A percentile compares a stretch with the other conserved stretches of the same genome.
Evolutionary conservation across 1,140 invertebrate genomes (phyloP).

Genomic region (Drosophila yakuba): DNA sequence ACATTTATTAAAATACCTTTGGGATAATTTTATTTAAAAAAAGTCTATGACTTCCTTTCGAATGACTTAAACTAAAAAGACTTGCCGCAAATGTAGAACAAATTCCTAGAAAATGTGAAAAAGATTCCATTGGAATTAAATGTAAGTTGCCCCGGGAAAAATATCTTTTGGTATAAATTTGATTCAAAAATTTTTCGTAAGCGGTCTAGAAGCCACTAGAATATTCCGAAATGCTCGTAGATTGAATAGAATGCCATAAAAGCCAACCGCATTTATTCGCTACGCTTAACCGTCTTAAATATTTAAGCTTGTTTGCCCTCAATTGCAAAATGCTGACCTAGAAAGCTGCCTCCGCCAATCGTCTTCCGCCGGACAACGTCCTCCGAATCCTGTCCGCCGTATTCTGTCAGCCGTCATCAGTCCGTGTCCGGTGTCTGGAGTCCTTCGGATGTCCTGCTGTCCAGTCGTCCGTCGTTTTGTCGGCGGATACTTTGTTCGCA

Average conservation of each 20-base stretch:
- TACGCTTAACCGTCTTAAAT: slow-evolving; percentile 50
- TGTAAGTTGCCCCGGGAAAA: not conserved
- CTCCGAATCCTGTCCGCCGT: slow-evolving; percentile 21
- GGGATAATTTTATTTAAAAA: not conserved
- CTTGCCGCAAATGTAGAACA: not conserved
- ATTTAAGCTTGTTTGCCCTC: slow-evolving; percentile 52
- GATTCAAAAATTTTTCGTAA: not conserved
- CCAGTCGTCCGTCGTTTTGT: not conserved
- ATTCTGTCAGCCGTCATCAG: slow-evolving; percentile 35
- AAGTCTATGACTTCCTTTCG: not conserved
- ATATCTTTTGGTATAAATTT: slow-evolving; percentile 10
- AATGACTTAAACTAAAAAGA: too few relatives aligned
- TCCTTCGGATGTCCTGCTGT: slow-evolving; percentile 2
- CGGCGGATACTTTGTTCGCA: slow-evolving; percentile 9
- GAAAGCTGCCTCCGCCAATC: slow-evolving; percentile 38
- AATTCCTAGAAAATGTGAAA: not conserved
- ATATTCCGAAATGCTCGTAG: slow-evolving; percentile 20
- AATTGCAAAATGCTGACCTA: slow-evolving; percentile 55
- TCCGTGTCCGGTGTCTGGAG: slow-evolving; percentile 16
- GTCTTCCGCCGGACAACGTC: slow-evolving; percentile 27
- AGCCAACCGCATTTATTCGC: slow-evolving; percentile 24
- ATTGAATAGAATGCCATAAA: slow-evolving; percentile 47
- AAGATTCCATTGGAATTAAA: not conserved
- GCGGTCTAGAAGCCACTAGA: not conserved
- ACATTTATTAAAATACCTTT: not conserved